Conservation (phyloP, 1,140 invertebrate genomes). For the Hormaphis cornu region DNA sequence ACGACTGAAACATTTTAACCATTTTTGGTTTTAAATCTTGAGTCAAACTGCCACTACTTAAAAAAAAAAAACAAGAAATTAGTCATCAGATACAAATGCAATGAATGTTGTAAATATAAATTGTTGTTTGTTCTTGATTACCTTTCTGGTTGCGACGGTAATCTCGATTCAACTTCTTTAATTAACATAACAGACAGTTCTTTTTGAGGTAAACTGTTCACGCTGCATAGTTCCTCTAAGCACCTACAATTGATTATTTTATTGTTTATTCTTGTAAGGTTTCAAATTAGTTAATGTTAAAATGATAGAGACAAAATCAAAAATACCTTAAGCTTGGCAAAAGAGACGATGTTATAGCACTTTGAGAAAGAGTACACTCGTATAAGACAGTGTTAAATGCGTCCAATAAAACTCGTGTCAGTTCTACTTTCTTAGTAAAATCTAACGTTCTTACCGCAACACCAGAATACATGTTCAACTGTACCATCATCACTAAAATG, state of each 20-base stretch:
- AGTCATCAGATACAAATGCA: not conserved
- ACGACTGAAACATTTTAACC: constrained; percentile 29
- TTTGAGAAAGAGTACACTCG: constrained; percentile 46
- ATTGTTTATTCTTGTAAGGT: too few relatives aligned
- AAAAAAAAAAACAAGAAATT: not conserved
- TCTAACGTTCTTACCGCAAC: constrained; percentile 46
- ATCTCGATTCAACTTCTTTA: constrained; percentile 1
- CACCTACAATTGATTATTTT: not conserved
- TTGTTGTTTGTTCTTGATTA: not conserved
- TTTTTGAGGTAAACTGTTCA: constrained; percentile 22
- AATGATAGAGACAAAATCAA: not conserved
- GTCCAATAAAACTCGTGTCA: constrained; percentile 54
- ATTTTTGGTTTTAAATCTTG: constrained; percentile 24
- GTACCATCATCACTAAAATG: constrained; percentile 13
- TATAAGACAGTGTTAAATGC: constrained; percentile 56
- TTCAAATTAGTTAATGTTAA: not conserved
- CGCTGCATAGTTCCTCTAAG: constrained; percentile 4
- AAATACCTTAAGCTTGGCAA: constrained; percentile 46
- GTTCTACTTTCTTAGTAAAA: constrained; percentile 49
- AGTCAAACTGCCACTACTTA: not conserved
- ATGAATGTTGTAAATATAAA: not conserved
- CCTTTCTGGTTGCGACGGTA: constrained; percentile 11
- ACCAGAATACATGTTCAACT: constrained; percentile 3
- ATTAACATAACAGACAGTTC: constrained; percentile 16
- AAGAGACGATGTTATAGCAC: constrained; percentile 44